Evolutionary conservation across 2,797 vertebrate species (phyloP), one percentile per base, ranked within the genome.

Genomic region (Phalloptychus januarius): DNA sequence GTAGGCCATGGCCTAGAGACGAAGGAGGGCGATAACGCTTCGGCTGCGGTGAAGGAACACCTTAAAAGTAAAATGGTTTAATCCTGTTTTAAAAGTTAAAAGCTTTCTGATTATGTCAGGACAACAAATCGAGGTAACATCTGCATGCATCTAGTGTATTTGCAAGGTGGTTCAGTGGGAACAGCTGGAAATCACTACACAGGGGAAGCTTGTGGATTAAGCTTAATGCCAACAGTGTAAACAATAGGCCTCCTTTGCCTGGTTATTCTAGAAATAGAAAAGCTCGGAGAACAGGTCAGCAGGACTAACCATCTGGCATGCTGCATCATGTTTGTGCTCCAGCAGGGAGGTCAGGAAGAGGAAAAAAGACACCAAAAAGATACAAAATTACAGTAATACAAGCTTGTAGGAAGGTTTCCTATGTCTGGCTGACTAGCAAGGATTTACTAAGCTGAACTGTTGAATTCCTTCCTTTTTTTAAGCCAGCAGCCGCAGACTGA

Each of bases 241-340:
- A 88, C 85, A 91, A 90, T 74, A 74, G 75, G 16, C 28, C 71
- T 5, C 46, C 46, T 75, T 23, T 0, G 20, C 42, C n/a, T 23
- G 18, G 74, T 36, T 71, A 72, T 13, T 79, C 81, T 78, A 80
- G 70, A 80, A 83, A 88, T 78, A 89, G 85, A 79, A 77, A 78
- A 79, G 72, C 74, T 25, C 23, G 74, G 74, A 71, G n/a, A 90
- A 73, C 79, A 40, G 36, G 84, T 85, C 5, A 1, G 76, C 31
- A 76, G 67, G 11, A 65, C 80, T n/a, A 54, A 75, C 83, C 79
- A 88, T 91, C 86, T 89, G 88, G 78, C 71, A 79, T 5, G 0
- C 40, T 65, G 56, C 1, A 20, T 20, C 0, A 4, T 46, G 74
- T 18, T 58, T 13, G 0, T 71, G 82, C 81, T 87, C 63, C 82